Percentiles rank a stretch among this genome's conserved stretches.
Conservation (phyloP, 2,888 invertebrate genomes). For the Steinernema carpocapsae region DNA sequence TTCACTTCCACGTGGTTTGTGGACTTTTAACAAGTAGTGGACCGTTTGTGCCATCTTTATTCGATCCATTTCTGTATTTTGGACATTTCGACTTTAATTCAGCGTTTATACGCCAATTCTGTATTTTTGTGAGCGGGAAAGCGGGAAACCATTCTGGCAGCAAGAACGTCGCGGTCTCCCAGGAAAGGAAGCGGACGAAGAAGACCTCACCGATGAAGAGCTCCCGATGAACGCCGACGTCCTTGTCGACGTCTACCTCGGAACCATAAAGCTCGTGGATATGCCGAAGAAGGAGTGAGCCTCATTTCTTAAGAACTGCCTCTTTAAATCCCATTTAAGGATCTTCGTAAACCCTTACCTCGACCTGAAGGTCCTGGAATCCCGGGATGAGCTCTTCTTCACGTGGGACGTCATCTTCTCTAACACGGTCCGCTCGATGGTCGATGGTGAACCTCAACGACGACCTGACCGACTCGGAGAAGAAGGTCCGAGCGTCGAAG, state of each 20-base stretch:
- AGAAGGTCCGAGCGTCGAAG: background rate
- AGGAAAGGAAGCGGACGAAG: background rate
- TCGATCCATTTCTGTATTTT: no score
- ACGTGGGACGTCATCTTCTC: slow-evolving; percentile 39
- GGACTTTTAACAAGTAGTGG: no score
- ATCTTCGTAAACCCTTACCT: slow-evolving; percentile 43
- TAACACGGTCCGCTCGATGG: slow-evolving; percentile 48
- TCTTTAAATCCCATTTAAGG: slow-evolving; percentile 20
- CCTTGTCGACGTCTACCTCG: slow-evolving; percentile 41
- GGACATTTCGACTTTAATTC: no score
- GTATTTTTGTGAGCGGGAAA: no score
- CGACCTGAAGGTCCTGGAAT: slow-evolving; percentile 31
- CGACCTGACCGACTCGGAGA: slow-evolving; percentile 3
- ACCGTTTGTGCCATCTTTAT: no score
- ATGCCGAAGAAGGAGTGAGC: slow-evolving; percentile 40
- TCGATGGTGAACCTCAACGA: slow-evolving; percentile 45
- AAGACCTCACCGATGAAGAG: slow-evolving; percentile 40
- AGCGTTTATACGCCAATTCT: no score
- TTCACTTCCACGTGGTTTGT: no score
- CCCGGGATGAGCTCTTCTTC: slow-evolving; percentile 42
- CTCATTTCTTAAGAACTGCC: background rate
- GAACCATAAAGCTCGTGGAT: slow-evolving; percentile 39
- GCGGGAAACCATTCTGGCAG: slow-evolving; percentile 42
- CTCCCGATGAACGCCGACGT: slow-evolving; percentile 47
- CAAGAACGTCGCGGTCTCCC: background rate